These are phyloP conservation scores for Hydraecia micacea DNA, from an alignment of 2,888 invertebrate species.

Conservation along the genomic window DNA sequence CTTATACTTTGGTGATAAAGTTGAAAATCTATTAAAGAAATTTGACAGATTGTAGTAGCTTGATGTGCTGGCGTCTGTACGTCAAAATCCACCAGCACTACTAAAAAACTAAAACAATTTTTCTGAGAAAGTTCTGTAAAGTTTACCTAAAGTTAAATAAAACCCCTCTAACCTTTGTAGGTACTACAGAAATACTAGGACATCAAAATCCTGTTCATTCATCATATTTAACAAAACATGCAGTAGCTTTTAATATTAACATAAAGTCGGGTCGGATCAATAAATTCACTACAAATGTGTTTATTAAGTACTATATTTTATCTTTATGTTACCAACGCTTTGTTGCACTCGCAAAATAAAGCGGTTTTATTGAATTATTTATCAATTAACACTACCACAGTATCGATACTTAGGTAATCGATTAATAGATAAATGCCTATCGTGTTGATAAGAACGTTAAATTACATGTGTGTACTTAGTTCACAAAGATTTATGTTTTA, in stretches of 20 bases:
- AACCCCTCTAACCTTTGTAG: slow-evolving; percentile 7
- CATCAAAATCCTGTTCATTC: slow-evolving; percentile 61
- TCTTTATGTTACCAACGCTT: slow-evolving; percentile 33
- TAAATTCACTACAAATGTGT: slow-evolving; percentile 62
- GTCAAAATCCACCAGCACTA: not conserved
- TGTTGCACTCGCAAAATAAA: slow-evolving; percentile 48
- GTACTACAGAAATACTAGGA: slow-evolving; percentile 38
- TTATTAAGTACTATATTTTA: slow-evolving; percentile 61
- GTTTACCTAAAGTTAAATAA: not conserved
- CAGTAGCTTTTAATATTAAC: slow-evolving; percentile 57
- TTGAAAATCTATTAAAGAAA: too few species aligned
- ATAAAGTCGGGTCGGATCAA: slow-evolving; percentile 60
- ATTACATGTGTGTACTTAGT: slow-evolving; percentile 28
- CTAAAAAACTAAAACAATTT: not conserved
- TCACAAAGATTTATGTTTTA: slow-evolving; percentile 44
- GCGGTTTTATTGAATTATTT: slow-evolving; percentile 53
- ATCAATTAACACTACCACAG: slow-evolving; percentile 46
- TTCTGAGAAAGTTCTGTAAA: not conserved
- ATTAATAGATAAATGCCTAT: slow-evolving; percentile 26
- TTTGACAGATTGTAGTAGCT: too few species aligned
- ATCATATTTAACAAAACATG: slow-evolving; percentile 58
- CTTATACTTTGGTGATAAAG: too few species aligned
- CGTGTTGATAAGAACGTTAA: slow-evolving; percentile 36
- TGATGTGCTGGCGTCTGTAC: too few species aligned
- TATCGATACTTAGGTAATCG: slow-evolving; percentile 31